These are phyloP conservation scores for Xenopus tropicalis DNA, from an alignment of 2,113 vertebrate species.

Conservation along the genomic window DNA sequence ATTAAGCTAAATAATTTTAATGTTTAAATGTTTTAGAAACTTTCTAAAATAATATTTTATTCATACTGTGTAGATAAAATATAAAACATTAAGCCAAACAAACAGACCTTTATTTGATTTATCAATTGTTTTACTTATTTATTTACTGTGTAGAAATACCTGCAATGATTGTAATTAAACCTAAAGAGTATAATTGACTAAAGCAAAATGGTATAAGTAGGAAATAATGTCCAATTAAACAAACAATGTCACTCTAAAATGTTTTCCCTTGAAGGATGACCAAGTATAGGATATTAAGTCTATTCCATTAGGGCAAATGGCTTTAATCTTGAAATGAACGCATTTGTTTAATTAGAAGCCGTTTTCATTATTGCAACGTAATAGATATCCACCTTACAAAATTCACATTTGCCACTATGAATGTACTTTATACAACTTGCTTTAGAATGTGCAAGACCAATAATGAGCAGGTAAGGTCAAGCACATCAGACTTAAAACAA, in stretches of 20 bases:
- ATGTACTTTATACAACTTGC: constrained; percentile 74
- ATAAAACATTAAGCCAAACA: too few relatives aligned
- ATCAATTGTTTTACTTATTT: too few relatives aligned
- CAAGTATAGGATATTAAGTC: constrained; percentile 81
- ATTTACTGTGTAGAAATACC: too few relatives aligned
- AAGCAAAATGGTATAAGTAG: constrained; percentile 60
- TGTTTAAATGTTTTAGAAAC: too few relatives aligned
- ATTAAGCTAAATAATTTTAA: too few relatives aligned
- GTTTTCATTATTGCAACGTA: constrained; percentile 73
- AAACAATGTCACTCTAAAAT: constrained; percentile 72
- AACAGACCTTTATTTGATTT: too few relatives aligned
- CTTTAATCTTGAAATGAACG: constrained; percentile 85
- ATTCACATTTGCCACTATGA: constrained; percentile 74
- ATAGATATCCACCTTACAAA: constrained; percentile 85
- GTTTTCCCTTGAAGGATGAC: constrained; percentile 73
- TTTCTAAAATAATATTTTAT: too few relatives aligned
- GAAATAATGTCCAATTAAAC: constrained; percentile 76
- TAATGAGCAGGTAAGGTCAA: too few relatives aligned
- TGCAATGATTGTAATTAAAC: constrained; percentile 61
- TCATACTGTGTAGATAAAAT: too few relatives aligned
- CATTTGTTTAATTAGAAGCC: constrained; percentile 81
- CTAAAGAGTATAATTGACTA: constrained; percentile 72
- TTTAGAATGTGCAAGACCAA: constrained; percentile 50
- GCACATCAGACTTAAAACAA: too few relatives aligned
- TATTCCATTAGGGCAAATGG: constrained; percentile 88